Evolutionary conservation across 2,797 vertebrate genomes (phyloP), one percentile per base, ranked within the genome.

Genomic region (Channallabes apus): DNA sequence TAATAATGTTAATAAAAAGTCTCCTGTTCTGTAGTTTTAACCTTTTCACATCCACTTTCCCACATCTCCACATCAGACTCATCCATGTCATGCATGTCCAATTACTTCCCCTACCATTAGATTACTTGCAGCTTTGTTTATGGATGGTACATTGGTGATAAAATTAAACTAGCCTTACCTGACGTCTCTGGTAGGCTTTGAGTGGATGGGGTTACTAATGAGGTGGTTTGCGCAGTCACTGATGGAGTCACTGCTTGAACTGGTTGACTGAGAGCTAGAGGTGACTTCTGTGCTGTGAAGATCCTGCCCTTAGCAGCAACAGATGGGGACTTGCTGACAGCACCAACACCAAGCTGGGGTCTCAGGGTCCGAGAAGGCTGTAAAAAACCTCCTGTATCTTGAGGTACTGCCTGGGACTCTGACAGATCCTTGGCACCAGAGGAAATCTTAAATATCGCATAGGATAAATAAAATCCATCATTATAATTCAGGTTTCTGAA

Each of bases 301-400:
- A 95, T 96, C 91, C 96, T 96, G 91, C 91, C 96, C 92, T 97
- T 99, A 68, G 86, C 84, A 94, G 90, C 73, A 46, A 94, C 91
- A 77, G 79, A 68, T 0, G 97, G 93, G 90, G 95, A 84, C 91
- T 97, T 94, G 82, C 94, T 94, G 89, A 96, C 94, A 0, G 96
- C 96, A 0, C 96, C 96, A 86, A 97, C 86, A n/a, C 96, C 96
- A 80, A 97, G 22, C 91, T 97, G 96, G 46, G 96, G 96, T 87
- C 96, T 96, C 54, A 96, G 93, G 51, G 95, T 94, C 94, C 98
- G 94, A 90, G 96, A 93, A 1, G 97, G 95, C 14, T 96, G 95
- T 88, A 97, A 95, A 88, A 97, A 96, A 86, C 94, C 96, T 56
- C 96, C 94, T n/a, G 89, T 92, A 0, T 94, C 94, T 87, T 96